These are phyloP conservation scores for Gari tellinella DNA, from an alignment of 2,888 invertebrate species.

Conservation along the genomic window DNA sequence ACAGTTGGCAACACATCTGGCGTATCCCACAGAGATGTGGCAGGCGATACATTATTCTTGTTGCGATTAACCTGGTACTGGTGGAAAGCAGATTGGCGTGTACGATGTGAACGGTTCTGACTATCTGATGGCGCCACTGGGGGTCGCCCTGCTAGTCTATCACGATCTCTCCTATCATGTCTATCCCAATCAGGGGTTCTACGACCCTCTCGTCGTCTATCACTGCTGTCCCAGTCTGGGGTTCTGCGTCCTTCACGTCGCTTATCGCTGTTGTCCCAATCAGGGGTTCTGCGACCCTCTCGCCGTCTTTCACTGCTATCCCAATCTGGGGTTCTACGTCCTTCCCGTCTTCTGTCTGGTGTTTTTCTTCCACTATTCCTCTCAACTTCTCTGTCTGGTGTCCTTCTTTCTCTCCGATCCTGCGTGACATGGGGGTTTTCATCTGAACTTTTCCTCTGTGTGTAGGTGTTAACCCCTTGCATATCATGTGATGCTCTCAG, in stretches of 20 bases:
- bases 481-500: constrained; percentile 54
- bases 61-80: constrained; percentile 57
- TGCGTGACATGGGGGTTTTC: not conserved
- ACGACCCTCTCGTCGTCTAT: constrained; percentile 8
- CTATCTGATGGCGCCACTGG: constrained; percentile 42
- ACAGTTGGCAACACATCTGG: constrained; percentile 66
- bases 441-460: constrained; percentile 9
- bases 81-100: constrained; percentile 67
- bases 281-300: constrained; percentile 28
- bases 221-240: constrained; percentile 32
- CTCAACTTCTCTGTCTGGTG: not conserved
- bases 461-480: constrained; percentile 22
- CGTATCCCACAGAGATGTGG: constrained; percentile 80
- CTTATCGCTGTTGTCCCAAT: constrained; percentile 20
- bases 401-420: not conserved
- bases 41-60: constrained; percentile 79
- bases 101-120: constrained; percentile 10
- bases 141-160: constrained; percentile 45
- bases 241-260: constrained; percentile 31
- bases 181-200: constrained; percentile 17
- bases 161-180: constrained; percentile 36
- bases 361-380: not conserved
- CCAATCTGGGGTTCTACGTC: constrained; percentile 51
- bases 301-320: constrained; percentile 19
- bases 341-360: constrained; percentile 4